Conservation (phyloP, 1,140 invertebrate species). For the Listronotus bonariensis region DNA sequence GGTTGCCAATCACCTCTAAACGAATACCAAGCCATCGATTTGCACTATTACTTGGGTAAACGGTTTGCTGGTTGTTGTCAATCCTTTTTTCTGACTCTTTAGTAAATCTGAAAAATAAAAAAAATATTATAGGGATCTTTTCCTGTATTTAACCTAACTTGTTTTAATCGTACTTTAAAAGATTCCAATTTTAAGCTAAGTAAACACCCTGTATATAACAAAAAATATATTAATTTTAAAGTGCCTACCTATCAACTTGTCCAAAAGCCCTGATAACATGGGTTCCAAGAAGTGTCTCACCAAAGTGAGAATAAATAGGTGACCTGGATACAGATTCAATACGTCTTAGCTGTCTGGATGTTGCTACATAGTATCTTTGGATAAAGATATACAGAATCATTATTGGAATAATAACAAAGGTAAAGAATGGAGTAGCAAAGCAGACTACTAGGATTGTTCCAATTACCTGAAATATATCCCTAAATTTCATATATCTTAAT, state of each 20-base stretch:
- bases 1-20: constrained; percentile 89
- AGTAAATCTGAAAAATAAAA: constrained; percentile 67
- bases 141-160: background rate
- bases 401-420: constrained; percentile 80
- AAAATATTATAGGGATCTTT: too few relatives aligned
- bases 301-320: constrained; percentile 97
- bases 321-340: constrained; percentile 94
- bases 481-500: too few relatives aligned
- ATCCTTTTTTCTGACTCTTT: constrained; percentile 81
- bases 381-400: constrained; percentile 86
- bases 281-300: constrained; percentile 85
- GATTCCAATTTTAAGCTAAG: too few relatives aligned
- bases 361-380: constrained; percentile 92
- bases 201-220: too few relatives aligned
- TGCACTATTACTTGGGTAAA: constrained; percentile 83
- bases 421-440: constrained; percentile 85
- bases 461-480: constrained; percentile 75
- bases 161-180: too few relatives aligned
- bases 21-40: constrained; percentile 90
- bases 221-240: too few relatives aligned
- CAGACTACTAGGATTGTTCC: constrained; percentile 89
- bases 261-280: constrained; percentile 79
- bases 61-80: constrained; percentile 86
- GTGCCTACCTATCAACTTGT: constrained; percentile 66
- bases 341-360: constrained; percentile 92